These are phyloP conservation scores for Lymantria dispar DNA, from an alignment of 2,888 invertebrate genomes.

Conservation along the genomic window DNA sequence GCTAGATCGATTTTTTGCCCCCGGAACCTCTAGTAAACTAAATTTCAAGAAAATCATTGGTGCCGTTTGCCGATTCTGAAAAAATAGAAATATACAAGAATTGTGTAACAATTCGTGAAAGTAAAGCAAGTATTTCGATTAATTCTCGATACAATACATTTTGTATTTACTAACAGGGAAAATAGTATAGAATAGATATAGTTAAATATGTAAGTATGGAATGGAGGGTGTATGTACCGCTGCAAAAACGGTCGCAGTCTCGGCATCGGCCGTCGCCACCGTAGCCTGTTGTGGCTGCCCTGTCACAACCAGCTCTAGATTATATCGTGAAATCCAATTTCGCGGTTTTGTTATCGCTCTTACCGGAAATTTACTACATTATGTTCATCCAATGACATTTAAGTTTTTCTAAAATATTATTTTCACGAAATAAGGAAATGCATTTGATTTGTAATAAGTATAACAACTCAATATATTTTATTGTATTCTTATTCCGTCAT, in stretches of 20 bases:
- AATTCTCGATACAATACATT: too few species aligned
- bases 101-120: too few species aligned
- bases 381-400: conserved; percentile 53
- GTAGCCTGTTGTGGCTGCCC: conserved; percentile 46
- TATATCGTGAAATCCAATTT: conserved; percentile 81
- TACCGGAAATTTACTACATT: conserved; percentile 68
- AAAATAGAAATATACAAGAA: too few species aligned
- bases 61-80: too few species aligned
- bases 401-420: conserved; percentile 3
- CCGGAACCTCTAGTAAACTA: too few species aligned
- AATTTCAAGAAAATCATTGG: too few species aligned
- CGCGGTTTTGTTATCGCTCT: conserved; percentile 77
- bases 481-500: too few species aligned
- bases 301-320: conserved; percentile 72
- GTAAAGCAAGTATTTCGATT: too few species aligned
- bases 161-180: too few species aligned
- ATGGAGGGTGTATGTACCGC: conserved; percentile 8
- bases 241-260: conserved; percentile 37
- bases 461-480: too few species aligned
- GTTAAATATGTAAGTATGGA: not conserved
- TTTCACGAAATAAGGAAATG: not conserved
- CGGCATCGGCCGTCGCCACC: conserved; percentile 26
- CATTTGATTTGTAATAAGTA: too few species aligned
- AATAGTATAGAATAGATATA: not conserved
- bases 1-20: too few species aligned